Percentiles rank a stretch among this genome's conserved stretches.
phyloP scores from a whole-genome alignment of 1,140 invertebrate genomes.

The Solenopsis fugax region DNA sequence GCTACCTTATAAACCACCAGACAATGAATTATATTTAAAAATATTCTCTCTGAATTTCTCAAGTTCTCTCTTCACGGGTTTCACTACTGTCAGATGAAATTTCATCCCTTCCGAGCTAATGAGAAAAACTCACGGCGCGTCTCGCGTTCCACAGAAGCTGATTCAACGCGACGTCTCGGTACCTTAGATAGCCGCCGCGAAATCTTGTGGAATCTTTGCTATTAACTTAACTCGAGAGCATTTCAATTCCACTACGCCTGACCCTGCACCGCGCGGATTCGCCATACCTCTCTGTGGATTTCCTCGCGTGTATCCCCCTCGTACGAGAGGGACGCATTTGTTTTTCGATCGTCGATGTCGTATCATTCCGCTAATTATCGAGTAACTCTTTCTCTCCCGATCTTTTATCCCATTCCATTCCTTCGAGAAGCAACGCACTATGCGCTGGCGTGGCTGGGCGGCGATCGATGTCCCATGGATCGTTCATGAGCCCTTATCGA shows the following conservation, averaged over 20 bases:
- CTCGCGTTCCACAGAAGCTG: background rate
- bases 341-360: conserved; percentile 39
- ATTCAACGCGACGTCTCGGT: conserved; percentile 49
- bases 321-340: background rate
- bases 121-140: conserved; percentile 53
- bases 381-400: conserved; percentile 68
- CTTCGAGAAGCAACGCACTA: background rate
- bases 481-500: conserved; percentile 64
- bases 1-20: background rate
- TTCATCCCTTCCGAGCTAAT: conserved; percentile 36
- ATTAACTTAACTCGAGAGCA: conserved; percentile 60
- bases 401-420: conserved; percentile 16
- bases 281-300: conserved; percentile 41
- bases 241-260: conserved; percentile 64
- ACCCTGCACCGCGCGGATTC: background rate
- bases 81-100: conserved; percentile 54
- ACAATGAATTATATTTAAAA: conserved; percentile 11
- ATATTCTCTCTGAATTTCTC: conserved; percentile 38
- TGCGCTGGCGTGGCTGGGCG: conserved; percentile 49
- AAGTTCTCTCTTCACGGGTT: conserved; percentile 36
- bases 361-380: conserved; percentile 76
- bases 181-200: conserved; percentile 28
- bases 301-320: conserved; percentile 12
- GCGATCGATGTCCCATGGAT: conserved; percentile 69
- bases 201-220: conserved; percentile 22